Evolutionary conservation across 2,797 vertebrate genomes (phyloP).

Genomic region (Rachycentron canadum): DNA sequence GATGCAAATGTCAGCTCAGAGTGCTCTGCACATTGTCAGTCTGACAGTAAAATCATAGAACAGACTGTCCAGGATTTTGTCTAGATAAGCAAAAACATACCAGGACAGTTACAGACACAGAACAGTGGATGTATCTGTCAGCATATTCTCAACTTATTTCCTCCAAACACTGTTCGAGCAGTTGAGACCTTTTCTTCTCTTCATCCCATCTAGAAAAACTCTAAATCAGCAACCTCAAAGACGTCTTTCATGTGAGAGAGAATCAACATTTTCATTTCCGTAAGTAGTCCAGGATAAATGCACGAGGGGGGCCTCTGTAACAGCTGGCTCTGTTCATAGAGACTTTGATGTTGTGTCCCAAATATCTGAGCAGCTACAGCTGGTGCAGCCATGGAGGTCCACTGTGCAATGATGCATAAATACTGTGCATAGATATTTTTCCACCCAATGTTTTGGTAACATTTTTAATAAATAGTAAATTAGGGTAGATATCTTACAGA

Average conservation of each 20-base stretch:
- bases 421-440: neutral
- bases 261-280: slow-evolving; percentile 46
- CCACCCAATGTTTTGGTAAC: neutral
- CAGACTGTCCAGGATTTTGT: neutral
- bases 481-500: neutral
- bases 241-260: slow-evolving; percentile 43
- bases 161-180: neutral
- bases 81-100: neutral
- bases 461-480: neutral
- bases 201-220: slow-evolving; percentile 6
- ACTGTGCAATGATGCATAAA: slow-evolving; percentile 7
- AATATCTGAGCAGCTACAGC: slow-evolving; percentile 37
- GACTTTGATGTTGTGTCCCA: slow-evolving; percentile 58
- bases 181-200: neutral
- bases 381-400: slow-evolving; percentile 1
- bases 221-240: slow-evolving; percentile 60
- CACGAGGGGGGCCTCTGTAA: slow-evolving; percentile 31
- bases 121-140: neutral
- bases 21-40: neutral
- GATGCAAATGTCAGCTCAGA: neutral
- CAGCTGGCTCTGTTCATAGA: slow-evolving; percentile 46
- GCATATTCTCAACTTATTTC: neutral
- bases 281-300: slow-evolving; percentile 47
- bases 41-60: neutral
- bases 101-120: neutral